phyloP scores from a whole-genome alignment of 2,888 invertebrate genomes.

The Erebia aethiops region DNA sequence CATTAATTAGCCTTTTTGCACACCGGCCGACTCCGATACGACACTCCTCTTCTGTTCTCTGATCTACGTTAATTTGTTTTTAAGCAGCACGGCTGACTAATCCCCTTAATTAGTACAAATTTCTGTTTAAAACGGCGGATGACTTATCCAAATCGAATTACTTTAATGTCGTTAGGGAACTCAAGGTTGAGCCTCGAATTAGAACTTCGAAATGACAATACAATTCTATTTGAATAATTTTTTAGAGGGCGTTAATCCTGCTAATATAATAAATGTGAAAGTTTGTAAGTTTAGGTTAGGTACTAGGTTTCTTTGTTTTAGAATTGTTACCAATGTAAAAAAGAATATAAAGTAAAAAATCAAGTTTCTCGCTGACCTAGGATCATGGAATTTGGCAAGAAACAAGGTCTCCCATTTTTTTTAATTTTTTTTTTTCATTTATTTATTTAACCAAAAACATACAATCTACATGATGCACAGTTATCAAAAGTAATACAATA shows the following conservation, averaged over 20 bases:
- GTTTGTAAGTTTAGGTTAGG: too few relatives aligned
- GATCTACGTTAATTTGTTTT: constrained; percentile 21
- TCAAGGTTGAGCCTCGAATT: neutral
- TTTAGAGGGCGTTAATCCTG: neutral
- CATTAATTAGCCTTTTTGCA: constrained; percentile 38
- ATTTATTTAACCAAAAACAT: too few relatives aligned
- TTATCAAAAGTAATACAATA: too few relatives aligned
- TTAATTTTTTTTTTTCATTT: too few relatives aligned
- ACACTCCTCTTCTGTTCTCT: constrained; percentile 22
- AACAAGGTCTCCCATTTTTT: too few relatives aligned
- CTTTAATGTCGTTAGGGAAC: constrained; percentile 14
- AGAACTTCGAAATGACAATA: constrained; percentile 7
- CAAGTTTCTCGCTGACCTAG: too few relatives aligned
- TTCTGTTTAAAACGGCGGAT: constrained; percentile 18
- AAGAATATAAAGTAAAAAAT: too few relatives aligned
- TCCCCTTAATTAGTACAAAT: constrained; percentile 20
- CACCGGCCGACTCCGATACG: constrained; percentile 19
- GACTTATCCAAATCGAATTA: constrained; percentile 21
- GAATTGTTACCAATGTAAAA: too few relatives aligned
- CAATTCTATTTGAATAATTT: neutral
- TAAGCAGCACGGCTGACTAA: constrained; percentile 14
- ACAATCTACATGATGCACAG: too few relatives aligned
- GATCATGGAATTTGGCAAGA: too few relatives aligned
- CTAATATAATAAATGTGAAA: too few relatives aligned
- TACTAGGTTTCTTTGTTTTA: too few relatives aligned